phyloP scores from a whole-genome alignment of 2,113 vertebrate genomes.

The Reinhardtius hippoglossoides region DNA sequence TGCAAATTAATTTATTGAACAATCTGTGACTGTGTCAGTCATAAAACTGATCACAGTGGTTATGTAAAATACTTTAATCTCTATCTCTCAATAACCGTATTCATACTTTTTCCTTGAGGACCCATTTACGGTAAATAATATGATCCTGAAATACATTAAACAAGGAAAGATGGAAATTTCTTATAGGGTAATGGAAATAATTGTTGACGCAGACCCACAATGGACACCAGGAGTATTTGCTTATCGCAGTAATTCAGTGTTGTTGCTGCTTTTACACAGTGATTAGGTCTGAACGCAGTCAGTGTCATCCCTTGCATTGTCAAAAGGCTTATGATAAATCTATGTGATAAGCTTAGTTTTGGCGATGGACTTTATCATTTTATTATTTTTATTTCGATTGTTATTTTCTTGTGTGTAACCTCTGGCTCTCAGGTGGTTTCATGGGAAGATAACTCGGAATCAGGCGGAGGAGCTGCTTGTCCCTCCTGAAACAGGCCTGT shows the following conservation, averaged over 20 bases:
- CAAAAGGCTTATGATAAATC: background rate
- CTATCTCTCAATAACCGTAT: background rate
- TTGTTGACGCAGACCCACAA: too few species aligned
- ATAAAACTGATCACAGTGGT: constrained; percentile 17
- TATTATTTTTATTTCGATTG: background rate
- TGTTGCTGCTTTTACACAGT: too few species aligned
- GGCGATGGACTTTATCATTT: too few species aligned
- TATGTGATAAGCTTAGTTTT: background rate
- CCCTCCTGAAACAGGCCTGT: constrained; percentile 92
- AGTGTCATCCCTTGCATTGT: background rate
- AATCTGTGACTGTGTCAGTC: background rate
- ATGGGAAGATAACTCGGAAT: constrained; percentile 97
- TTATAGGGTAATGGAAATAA: background rate
- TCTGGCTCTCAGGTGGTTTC: constrained; percentile 90
- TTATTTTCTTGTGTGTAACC: background rate
- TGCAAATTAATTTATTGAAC: constrained; percentile 27
- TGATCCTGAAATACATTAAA: background rate
- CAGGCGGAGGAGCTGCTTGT: constrained; percentile 89
- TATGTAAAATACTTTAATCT: background rate
- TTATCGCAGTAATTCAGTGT: too few species aligned
- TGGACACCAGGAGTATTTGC: too few species aligned
- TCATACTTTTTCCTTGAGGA: background rate
- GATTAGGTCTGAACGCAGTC: too few species aligned
- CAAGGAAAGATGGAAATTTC: background rate
- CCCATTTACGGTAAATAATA: background rate